Base-by-base conservation (phyloP, 2,113 vertebrate species). In the Anhinga anhinga region DNA sequence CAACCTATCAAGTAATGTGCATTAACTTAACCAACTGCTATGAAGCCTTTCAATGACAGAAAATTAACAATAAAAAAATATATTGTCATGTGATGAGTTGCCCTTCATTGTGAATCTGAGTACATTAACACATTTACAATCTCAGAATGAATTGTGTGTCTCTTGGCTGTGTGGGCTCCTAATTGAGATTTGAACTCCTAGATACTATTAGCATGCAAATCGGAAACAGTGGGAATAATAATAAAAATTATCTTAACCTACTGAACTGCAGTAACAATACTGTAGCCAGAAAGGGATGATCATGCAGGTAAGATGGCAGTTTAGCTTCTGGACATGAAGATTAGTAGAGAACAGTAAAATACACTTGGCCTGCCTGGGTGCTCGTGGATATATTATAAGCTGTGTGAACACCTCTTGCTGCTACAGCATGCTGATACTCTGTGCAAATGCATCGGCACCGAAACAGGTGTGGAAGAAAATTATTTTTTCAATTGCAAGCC, bases 121-220 rank as follows among this genome's bases (percentile, higher is more conserved):
- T 59, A 40, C 76, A 25, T 81, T 27, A 50, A 58, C 79, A 44
- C 76, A 40, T 74, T 94, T 67, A 70, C 69, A 86, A 20, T 80
- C 85, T 93, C 50, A 11, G 59, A 32, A 27, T 90, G 84, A 73
- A 72, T 94, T 85, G 82, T 91, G 71, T 45, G 23, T 85, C 79
- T 93, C 73, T 50, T 58, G 76, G 62, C 82, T 95, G 65, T 81
- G 93, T 85, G 89, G 87, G 89, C 32, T 93, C 70, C 84, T 94
- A 85, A 79, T 59, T 92, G 89, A 91, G 89, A 94, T 91, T 15
- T 71, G 84, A 95, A 45, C 73, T 93, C 87, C 89, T 61, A 52
- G 82, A 36, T 93, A 62, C 70, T 62, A 72, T 90, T 92, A 94
- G 66, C 74, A 93, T 96, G 84, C 78, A 93, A 91, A 93, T 93